Conservation (phyloP, 2,113 vertebrate species). For the Laterallus jamaicensis region DNA sequence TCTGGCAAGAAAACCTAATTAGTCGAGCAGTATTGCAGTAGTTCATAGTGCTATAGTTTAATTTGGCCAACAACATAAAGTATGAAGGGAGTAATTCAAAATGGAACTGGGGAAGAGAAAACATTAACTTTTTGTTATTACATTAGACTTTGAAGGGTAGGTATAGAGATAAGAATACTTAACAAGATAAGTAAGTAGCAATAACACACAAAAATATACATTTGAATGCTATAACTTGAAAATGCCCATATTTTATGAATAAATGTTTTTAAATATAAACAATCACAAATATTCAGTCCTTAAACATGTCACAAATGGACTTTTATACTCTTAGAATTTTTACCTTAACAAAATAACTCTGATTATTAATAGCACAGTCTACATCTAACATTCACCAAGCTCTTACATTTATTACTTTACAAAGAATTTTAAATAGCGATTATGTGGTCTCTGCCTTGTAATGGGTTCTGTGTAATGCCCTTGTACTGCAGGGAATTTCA, state of each 20-base stretch:
- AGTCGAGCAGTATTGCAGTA: neutral
- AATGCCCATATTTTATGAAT: neutral
- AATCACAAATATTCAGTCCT: neutral
- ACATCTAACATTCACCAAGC: neutral
- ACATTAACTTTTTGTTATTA: neutral
- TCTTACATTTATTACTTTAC: slow-evolving; percentile 36
- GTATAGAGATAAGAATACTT: neutral
- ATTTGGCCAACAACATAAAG: neutral
- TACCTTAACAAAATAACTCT: neutral
- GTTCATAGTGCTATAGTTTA: neutral
- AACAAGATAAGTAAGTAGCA: neutral
- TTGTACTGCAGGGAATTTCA: slow-evolving; percentile 71
- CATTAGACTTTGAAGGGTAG: neutral
- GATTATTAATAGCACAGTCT: neutral
- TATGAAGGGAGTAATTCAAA: neutral
- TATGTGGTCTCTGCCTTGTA: slow-evolving; percentile 31
- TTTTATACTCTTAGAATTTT: neutral
- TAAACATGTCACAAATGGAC: neutral
- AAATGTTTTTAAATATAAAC: neutral
- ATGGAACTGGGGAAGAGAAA: neutral
- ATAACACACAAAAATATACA: neutral
- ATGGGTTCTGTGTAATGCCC: slow-evolving; percentile 40
- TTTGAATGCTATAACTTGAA: neutral
- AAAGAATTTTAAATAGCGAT: slow-evolving; percentile 61
- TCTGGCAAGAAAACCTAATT: slow-evolving; percentile 47